Evolutionary conservation across 2,113 vertebrate species (phyloP).

Genomic region (Emberiza fucata): DNA sequence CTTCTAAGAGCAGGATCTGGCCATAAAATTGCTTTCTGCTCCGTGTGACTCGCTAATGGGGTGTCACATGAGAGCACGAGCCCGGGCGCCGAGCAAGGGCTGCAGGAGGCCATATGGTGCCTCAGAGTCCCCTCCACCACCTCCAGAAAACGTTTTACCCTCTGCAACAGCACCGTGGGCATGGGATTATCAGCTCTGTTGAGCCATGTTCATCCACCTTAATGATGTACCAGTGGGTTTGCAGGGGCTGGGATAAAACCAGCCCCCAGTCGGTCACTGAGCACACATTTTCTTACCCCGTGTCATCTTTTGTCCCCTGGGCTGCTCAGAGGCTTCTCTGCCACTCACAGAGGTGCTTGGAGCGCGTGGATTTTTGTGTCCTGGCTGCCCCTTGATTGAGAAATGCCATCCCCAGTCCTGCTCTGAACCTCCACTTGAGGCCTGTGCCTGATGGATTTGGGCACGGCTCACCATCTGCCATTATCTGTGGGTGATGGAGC

Average conservation of each 20-base stretch:
- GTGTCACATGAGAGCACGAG: slow-evolving; percentile 65
- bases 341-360: neutral
- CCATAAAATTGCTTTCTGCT: slow-evolving; percentile 71
- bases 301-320: neutral
- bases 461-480: slow-evolving; percentile 6
- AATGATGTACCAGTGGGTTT: neutral
- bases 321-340: neutral
- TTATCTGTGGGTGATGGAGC: slow-evolving; percentile 39
- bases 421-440: neutral
- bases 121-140: slow-evolving; percentile 22
- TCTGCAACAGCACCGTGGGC: neutral
- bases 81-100: neutral
- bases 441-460: slow-evolving; percentile 11
- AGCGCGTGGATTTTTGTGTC: neutral
- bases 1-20: slow-evolving; percentile 61
- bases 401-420: neutral
- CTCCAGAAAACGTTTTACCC: slow-evolving; percentile 35
- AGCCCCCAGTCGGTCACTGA: neutral
- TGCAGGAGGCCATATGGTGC: slow-evolving; percentile 63
- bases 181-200: neutral
- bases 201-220: neutral
- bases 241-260: neutral
- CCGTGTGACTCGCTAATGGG: slow-evolving; percentile 60
- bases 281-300: fast-evolving
- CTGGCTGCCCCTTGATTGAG: neutral